Conservation (phyloP, 30 jellyfish, hydroid and myxozoan genomes). For the Aurelia aurita complex sp. Pacific region DNA sequence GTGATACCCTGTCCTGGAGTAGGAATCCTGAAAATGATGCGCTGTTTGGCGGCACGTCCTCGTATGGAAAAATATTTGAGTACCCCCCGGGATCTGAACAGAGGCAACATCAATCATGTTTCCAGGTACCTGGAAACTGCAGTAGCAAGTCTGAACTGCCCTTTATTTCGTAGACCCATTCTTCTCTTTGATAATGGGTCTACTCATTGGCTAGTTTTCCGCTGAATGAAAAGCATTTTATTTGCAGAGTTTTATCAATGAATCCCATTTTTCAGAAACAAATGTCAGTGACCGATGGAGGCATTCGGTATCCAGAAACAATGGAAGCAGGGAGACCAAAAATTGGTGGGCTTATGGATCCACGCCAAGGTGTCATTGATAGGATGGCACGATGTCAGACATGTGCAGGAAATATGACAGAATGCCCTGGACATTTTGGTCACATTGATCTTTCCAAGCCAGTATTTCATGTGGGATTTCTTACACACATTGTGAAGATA, state of each 20-base stretch:
- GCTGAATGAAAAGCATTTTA: background rate
- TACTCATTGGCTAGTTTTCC: too few species aligned
- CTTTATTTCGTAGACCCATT: too few species aligned
- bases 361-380: constrained; percentile 98
- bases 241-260: background rate
- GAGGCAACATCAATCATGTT: too few species aligned
- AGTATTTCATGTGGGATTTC: constrained; percentile 89
- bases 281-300: constrained; percentile 97
- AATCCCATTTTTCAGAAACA: constrained; percentile 57
- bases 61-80: too few species aligned
- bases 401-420: constrained; percentile 99
- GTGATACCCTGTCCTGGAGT: too few species aligned
- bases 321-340: constrained; percentile 98
- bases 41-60: too few species aligned
- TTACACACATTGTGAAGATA: constrained; percentile 82
- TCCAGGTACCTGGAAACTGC: too few species aligned
- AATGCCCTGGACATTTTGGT: constrained; percentile 99
- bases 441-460: constrained; percentile 99
- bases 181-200: too few species aligned
- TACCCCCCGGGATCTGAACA: too few species aligned
- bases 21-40: too few species aligned
- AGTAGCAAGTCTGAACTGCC: too few species aligned
- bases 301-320: constrained; percentile 93
- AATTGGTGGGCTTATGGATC: constrained; percentile 97
- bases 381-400: constrained; percentile 90